Conservation (phyloP, 2,113 vertebrate species). For the Pagrus major region DNA sequence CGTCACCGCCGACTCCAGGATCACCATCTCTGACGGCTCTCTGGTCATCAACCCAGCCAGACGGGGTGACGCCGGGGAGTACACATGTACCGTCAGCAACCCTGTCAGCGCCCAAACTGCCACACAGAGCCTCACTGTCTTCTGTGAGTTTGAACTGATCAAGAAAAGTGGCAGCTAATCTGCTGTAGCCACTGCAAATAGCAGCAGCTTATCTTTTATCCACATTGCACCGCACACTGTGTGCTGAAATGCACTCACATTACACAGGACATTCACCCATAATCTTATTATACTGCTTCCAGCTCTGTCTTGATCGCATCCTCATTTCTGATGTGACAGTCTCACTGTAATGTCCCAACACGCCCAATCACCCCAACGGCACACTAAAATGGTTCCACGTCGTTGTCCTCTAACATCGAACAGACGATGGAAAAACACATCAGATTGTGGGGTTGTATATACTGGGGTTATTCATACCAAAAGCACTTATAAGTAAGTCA, state of each 20-base stretch:
- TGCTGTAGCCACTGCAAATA: constrained; percentile 59
- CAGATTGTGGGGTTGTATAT: not conserved
- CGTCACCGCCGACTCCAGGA: constrained; percentile 67
- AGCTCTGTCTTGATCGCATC: constrained; percentile 43
- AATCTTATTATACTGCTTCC: constrained; percentile 32
- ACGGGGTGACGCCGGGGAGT: constrained; percentile 77
- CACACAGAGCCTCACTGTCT: constrained; percentile 76
- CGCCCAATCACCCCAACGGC: not conserved
- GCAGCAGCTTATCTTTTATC: constrained; percentile 58
- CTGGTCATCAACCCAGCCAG: constrained; percentile 77
- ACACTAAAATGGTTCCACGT: not conserved
- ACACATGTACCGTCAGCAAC: constrained; percentile 83
- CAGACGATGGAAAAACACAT: not conserved
- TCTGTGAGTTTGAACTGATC: constrained; percentile 81
- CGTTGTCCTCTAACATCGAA: constrained; percentile 8
- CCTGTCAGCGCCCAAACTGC: constrained; percentile 73
- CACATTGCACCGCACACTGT: constrained; percentile 39
- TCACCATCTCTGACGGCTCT: constrained; percentile 71
- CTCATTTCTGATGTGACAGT: constrained; percentile 28
- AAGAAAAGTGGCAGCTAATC: constrained; percentile 53
- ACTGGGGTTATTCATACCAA: not conserved
- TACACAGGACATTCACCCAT: constrained; percentile 30
- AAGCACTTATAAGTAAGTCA: not conserved
- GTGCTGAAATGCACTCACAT: constrained; percentile 35
- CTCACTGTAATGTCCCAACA: constrained; percentile 6